Base-by-base conservation (phyloP, 2,113 vertebrate genomes). In the Poeciliopsis prolifica region DNA sequence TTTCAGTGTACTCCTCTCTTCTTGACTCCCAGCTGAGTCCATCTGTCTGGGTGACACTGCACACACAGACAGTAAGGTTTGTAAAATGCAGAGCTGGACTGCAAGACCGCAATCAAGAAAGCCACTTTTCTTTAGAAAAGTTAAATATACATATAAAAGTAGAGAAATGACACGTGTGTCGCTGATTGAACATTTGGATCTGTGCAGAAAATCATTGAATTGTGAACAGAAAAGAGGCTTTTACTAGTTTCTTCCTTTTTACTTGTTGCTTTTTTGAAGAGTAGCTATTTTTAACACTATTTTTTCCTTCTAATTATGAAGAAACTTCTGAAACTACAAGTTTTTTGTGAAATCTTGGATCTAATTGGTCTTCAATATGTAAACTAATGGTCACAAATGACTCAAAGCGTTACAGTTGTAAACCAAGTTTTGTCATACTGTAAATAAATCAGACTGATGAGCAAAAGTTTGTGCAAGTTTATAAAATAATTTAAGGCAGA, bases 11-110 rank as follows among this genome's bases (percentile, higher is more conserved):
- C 86, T 87, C 81, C 79, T 72, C 84, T 88, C 81, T 67, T 75
- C 80, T 85, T 37, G 44, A 77, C 81, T 79, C 76, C 75, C 71
- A 83, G 82, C 81, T 83, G 82, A 87, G 86, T 71, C 91, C 91
- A 91, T 93, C 92, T 93, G 92, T 78, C 82, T 68, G 85, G 87
- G 84, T 81, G 87, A 88, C 35, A 51, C 77, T 30, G 37, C 71
- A 73, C 62, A 80, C 70, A 66, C 86, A 80, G 69, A 37, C 33
- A 61, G 13, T 70, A 14, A 40, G 8, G 19, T 22, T 3, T 29
- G 2, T 26, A n/a, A 70, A 35, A 73, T 81, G 75, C 77, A 68
- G 60, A 77, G 71, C 74, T 76, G 61, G 44, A 82, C 77, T 77
- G 69, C 63, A 70, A 65, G 71, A 82, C 68, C 75, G 65, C 67